Base-by-base conservation (phyloP, 2,113 vertebrate genomes). In the Charadrius vociferus region DNA sequence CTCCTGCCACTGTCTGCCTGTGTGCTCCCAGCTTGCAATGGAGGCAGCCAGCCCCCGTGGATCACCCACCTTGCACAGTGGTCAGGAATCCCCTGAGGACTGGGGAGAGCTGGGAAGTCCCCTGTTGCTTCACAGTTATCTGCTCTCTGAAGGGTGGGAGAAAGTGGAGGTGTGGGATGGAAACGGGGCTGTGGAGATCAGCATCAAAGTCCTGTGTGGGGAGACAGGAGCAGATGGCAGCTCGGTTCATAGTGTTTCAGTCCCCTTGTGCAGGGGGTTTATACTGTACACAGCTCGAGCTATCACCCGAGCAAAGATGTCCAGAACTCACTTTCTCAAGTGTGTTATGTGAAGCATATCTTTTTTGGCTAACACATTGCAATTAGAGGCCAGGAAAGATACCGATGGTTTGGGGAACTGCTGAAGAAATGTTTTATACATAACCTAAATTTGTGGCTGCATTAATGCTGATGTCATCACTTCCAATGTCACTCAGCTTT, bases 31-130 rank as follows among this genome's bases (percentile, higher is more conserved):
- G 16, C 12, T 71, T 22, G 27, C 14, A 8, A 9, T 0, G 2
- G 23, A 47, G 66, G 18, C 39, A 61, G 30, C 22, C 8, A 17
- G 14, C 15, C 23, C 14, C 20, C 0, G 0, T 1, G 12, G 58
- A 70, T 78, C 26, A 29, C 13, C 4, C 26, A 10, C 4, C 10
- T 58, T 5, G 17, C 37, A 3, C 8, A 24, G 37, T 0, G 1
- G 8, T 13, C 37, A 7, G 30, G 36, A 56, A 50, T 21, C 14
- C 22, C n/a, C 16, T 5, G 41, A 10, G 41, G 6, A 3, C 7
- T 21, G 36, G 10, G 20, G 13, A 21, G 16, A 52, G 52, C 20
- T 0, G 5, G 23, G 34, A n/a, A 63, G 32, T 43, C 11, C 14
- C 15, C 9, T 11, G 0, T 4, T 43, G n/a, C 14, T 77, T 71